phyloP scores from a whole-genome alignment of 2,888 invertebrate species.

The Meteorus colon region DNA sequence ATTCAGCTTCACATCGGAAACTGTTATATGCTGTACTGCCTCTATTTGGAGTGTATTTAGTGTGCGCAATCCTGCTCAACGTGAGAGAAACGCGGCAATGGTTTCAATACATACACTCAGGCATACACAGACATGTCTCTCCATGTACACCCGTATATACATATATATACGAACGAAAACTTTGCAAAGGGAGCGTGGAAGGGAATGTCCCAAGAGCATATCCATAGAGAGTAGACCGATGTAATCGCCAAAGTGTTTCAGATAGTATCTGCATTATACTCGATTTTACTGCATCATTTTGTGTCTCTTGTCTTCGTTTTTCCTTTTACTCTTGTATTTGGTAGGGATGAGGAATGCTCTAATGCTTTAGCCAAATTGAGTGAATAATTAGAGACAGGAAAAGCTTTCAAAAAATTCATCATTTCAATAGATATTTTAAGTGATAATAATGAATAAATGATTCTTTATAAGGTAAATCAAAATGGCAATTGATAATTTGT shows the following conservation, averaged over 20 bases:
- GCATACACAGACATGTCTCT: not conserved
- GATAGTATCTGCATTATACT: slow-evolving; percentile 11
- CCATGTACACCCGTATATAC: not conserved
- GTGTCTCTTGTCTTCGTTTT: not conserved
- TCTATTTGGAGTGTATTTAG: slow-evolving; percentile 61
- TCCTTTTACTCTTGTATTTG: not conserved
- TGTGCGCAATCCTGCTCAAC: slow-evolving; percentile 38
- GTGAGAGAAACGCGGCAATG: slow-evolving; percentile 34
- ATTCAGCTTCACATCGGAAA: slow-evolving; percentile 60
- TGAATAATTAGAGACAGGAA: too few relatives aligned
- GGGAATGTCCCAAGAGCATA: slow-evolving; percentile 3
- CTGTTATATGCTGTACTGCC: slow-evolving; percentile 53
- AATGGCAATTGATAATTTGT: too few relatives aligned
- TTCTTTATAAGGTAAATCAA: too few relatives aligned
- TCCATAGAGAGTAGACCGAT: slow-evolving; percentile 13
- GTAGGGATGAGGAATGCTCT: too few relatives aligned
- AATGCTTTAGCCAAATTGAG: too few relatives aligned
- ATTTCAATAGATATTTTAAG: too few relatives aligned
- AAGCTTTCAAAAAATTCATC: too few relatives aligned
- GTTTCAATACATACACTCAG: slow-evolving; percentile 8
- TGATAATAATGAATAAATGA: too few relatives aligned
- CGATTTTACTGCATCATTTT: slow-evolving; percentile 17
- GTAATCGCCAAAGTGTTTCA: slow-evolving; percentile 22
- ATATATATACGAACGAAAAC: slow-evolving; percentile 5
- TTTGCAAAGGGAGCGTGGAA: slow-evolving; percentile 9